Percentiles rank a stretch among this genome's conserved stretches.
Conservation (phyloP, 2,888 invertebrate genomes). For the Polia nebulosa region DNA sequence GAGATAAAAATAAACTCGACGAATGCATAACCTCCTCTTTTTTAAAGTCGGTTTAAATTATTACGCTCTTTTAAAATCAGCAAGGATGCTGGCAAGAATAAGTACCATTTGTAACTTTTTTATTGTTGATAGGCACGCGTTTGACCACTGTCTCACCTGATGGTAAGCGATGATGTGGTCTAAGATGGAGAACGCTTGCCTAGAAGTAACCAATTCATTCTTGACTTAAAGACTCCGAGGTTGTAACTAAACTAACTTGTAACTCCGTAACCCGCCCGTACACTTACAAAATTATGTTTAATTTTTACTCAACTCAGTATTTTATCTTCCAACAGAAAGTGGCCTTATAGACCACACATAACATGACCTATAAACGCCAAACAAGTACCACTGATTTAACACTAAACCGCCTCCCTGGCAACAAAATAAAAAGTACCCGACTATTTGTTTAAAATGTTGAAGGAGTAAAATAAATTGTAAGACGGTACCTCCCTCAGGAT, state of each 20-base stretch:
- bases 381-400: conserved; percentile 51
- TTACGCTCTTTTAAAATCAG: background rate
- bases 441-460: conserved; percentile 82
- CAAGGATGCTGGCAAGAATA: background rate
- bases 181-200: too few relatives aligned
- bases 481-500: conserved; percentile 66
- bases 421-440: conserved; percentile 51
- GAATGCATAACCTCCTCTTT: background rate
- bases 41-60: background rate
- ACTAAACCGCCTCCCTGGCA: conserved; percentile 36
- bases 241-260: too few relatives aligned
- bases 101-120: background rate
- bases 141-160: too few relatives aligned
- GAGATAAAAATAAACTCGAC: too few relatives aligned
- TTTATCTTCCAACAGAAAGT: conserved; percentile 1
- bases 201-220: too few relatives aligned
- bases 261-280: too few relatives aligned
- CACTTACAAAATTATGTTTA: background rate
- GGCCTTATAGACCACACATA: conserved; percentile 46
- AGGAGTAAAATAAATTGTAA: conserved; percentile 66
- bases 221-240: too few relatives aligned
- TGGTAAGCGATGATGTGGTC: too few relatives aligned
- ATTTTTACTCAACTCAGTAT: background rate
- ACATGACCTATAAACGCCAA: conserved; percentile 55
- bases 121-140: too few relatives aligned